Evolutionary conservation across 2,888 invertebrate species (phyloP), one percentile per base, ranked within the genome.

Genomic region (Julus scanicus): DNA sequence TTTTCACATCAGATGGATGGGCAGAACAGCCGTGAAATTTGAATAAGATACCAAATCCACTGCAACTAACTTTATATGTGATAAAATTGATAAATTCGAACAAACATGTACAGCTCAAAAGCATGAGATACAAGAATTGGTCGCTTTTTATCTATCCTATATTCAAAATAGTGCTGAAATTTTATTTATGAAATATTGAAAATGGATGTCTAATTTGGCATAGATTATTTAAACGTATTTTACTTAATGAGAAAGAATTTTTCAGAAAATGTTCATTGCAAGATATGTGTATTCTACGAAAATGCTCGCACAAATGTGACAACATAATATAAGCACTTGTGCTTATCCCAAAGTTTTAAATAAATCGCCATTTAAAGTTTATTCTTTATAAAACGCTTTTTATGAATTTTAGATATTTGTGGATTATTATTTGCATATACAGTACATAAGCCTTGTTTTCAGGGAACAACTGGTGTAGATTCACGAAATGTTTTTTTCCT

Each of bases 1-100:
- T 63, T 63, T 63, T n/a, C 63, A 63, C 63, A 63, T 63, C 63
- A 63, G 63, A 63, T 63, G 63, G 63, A 63, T 63, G 63, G n/a
- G 63, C 20, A 63, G n/a, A n/a, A 63, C 20, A n/a, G 20, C 63
- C n/a, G 63, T 63, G 63, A n/a, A 63, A 63, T 63, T 63, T 63
- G 63, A 63, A 63, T n/a, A 63, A 53, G 53, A 53, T 9, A 53
- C 15, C 44, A 44, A 53, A 11, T 15, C 53, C 53, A 53, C 53
- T 20, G n/a, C 0, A 20, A 63, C n/a, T 63, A 63, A 20, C 63
- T 63, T 63, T 20, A 20, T 20, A 20, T 63, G 63, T 5, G 63
- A 63, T 63, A 63, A n/a, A n/a, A 63, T n/a, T 20, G 63, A 63
- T 63, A 63, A n/a, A 63, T 63, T 53, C 53, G 63, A 3, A n/a